Evolutionary conservation across 2,888 invertebrate genomes (phyloP), one percentile per base, ranked within the genome.

Genomic region (Agelastica alni): DNA sequence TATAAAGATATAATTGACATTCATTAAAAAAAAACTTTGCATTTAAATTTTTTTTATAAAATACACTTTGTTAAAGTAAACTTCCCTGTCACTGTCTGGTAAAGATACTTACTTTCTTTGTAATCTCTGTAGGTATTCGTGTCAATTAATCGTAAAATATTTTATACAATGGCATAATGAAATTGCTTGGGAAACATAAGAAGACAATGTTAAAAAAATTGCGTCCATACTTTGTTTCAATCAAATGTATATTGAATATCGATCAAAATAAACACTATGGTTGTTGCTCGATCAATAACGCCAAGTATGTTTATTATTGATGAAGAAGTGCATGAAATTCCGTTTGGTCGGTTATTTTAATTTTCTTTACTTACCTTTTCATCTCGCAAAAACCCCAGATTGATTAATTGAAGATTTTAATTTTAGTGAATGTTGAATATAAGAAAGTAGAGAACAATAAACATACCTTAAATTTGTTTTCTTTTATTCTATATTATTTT

Each of bases 81-180:
- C n/a, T n/a, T n/a, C n/a, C n/a, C n/a, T n/a, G 16, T n/a, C 14
- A 41, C 41, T 22, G 41, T 42, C 42, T 13, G 20, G 6, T 10
- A 41, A 26, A 41, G 20, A 44, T 31, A 31, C 31, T 44, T 31
- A 31, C 10, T 44, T 44, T 31, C 31, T 12, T 22, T 44, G 28
- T 30, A 43, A 16, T 30, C 43, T 30, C 28, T 10, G 30, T 43
- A 43, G 44, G 18, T 44, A 31, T 44, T 17, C 31, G 18, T 44
- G 44, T 44, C 44, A 44, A 44, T 44, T 44, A 44, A 44, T 44
- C 18, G 10, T 10, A 31, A 44, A 44, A 43, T 43, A 43, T 30
- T 14, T 26, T 10, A 28, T 28, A 30, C 43, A 30, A 43, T 28
- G 28, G 30, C 16, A 28, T 17, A 43, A 30, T n/a, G 28, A 16